Evolutionary conservation across 2,888 invertebrate genomes (phyloP).

Genomic region (Scaptomyza caliginosa): DNA sequence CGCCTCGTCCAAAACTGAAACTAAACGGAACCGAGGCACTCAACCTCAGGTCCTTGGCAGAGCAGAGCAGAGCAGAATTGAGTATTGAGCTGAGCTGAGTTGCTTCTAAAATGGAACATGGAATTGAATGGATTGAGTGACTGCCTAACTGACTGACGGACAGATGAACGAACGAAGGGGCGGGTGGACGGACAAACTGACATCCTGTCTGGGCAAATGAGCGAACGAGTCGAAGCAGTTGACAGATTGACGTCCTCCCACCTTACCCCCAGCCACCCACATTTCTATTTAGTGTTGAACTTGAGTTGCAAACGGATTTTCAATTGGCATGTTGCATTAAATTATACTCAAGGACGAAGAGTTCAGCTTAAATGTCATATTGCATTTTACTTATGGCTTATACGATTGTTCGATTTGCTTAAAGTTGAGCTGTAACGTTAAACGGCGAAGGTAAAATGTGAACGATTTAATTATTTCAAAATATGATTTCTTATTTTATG

Average conservation of each 20-base stretch:
- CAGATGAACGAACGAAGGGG: conserved; percentile 1
- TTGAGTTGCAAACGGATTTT: conserved; percentile 55
- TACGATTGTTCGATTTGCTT: not conserved
- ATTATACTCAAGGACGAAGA: conserved; percentile 68
- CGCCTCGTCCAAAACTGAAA: conserved; percentile 80
- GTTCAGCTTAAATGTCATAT: conserved; percentile 36
- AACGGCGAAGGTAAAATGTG: not conserved
- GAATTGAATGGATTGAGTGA: conserved; percentile 64
- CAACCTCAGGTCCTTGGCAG: conserved; percentile 57
- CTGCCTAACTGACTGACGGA: conserved; percentile 42
- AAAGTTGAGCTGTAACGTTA: not conserved
- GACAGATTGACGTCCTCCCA: conserved; percentile 74
- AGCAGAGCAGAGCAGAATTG: not conserved
- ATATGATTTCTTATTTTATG: no score
- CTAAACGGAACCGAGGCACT: conserved; percentile 75
- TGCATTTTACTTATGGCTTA: conserved; percentile 7
- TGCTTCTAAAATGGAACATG: conserved; percentile 38
- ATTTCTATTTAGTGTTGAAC: conserved; percentile 53
- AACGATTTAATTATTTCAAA: no score
- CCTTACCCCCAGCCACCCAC: conserved; percentile 2
- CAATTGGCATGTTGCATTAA: conserved; percentile 78
- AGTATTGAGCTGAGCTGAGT: conserved; percentile 7
- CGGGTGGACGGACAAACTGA: conserved; percentile 54
- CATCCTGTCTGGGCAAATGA: conserved; percentile 79
- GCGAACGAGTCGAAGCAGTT: conserved; percentile 69